These are phyloP conservation scores for Saccopteryx leptura DNA, from an alignment of 2,113 vertebrate genomes.

Conservation along the genomic window DNA sequence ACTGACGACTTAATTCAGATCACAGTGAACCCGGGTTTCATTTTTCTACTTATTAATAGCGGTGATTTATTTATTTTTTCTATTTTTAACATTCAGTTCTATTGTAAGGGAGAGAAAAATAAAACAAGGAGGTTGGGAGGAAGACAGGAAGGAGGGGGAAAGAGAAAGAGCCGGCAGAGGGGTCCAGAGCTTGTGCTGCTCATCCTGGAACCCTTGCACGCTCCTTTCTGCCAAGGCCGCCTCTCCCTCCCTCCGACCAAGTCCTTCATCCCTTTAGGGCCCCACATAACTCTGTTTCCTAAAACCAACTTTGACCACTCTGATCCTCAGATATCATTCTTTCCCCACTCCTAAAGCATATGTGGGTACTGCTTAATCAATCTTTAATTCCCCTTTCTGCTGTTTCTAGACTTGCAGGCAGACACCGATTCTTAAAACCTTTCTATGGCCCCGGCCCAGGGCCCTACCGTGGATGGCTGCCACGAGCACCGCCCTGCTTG, in stretches of 20 bases:
- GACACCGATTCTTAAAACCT: background rate
- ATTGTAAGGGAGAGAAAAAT: background rate
- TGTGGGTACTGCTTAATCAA: background rate
- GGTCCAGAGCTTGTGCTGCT: rapidly evolving
- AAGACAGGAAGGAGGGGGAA: background rate
- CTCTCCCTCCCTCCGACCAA: background rate
- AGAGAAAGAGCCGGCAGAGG: background rate
- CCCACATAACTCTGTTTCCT: background rate
- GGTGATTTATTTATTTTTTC: background rate
- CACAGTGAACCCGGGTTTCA: background rate
- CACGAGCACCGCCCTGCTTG: rapidly evolving
- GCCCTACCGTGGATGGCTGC: background rate
- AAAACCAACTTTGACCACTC: background rate
- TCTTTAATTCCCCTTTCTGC: background rate
- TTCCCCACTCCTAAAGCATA: background rate
- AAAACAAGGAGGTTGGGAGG: no score
- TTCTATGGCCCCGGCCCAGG: background rate
- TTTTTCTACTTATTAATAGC: constrained; percentile 14
- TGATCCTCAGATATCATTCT: background rate
- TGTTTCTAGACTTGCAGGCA: background rate
- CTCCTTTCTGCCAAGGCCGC: background rate
- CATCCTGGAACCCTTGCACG: background rate
- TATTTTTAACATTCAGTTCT: constrained; percentile 23
- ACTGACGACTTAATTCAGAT: constrained; percentile 1
- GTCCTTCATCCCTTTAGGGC: background rate